These are phyloP conservation scores for Pseudochaenichthys georgianus DNA, from an alignment of 2,797 vertebrate genomes.

Conservation along the genomic window DNA sequence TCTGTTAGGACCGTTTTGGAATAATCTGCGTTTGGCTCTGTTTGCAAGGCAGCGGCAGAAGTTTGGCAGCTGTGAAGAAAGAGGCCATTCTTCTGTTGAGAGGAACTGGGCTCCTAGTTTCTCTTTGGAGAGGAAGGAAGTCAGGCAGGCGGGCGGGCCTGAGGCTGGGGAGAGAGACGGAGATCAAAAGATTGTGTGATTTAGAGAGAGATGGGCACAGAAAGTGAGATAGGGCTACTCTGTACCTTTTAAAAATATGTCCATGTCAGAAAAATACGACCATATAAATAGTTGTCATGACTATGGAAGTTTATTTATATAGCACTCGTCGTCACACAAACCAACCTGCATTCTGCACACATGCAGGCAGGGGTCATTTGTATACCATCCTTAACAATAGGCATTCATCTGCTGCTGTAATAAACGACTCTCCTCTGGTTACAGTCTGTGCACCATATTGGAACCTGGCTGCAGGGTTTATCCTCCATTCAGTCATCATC, in stretches of 20 bases:
- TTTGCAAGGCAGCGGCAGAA: constrained; percentile 74
- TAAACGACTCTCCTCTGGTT: not conserved
- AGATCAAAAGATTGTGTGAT: not conserved
- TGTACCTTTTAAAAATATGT: not conserved
- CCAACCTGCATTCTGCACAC: not conserved
- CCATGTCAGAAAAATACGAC: not conserved
- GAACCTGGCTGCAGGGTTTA: not conserved
- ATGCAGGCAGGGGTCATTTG: not conserved
- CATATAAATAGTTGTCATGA: not conserved
- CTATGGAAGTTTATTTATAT: not conserved
- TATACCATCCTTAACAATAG: not conserved
- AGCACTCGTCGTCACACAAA: not conserved
- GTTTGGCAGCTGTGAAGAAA: constrained; percentile 85
- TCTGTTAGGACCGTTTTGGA: constrained; percentile 7
- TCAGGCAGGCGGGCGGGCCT: constrained; percentile 75
- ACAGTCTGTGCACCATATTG: not conserved
- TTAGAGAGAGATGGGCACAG: not conserved
- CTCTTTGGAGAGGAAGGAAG: constrained; percentile 81
- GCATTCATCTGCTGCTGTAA: not conserved
- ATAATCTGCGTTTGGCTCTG: constrained; percentile 60
- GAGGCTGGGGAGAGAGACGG: constrained; percentile 18
- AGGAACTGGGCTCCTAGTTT: constrained; percentile 62
- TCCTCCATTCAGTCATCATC: not conserved
- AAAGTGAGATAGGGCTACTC: not conserved
- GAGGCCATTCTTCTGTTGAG: constrained; percentile 82